Base-by-base conservation (phyloP, 2,797 vertebrate genomes). In the Urocyon cinereoargenteus region DNA sequence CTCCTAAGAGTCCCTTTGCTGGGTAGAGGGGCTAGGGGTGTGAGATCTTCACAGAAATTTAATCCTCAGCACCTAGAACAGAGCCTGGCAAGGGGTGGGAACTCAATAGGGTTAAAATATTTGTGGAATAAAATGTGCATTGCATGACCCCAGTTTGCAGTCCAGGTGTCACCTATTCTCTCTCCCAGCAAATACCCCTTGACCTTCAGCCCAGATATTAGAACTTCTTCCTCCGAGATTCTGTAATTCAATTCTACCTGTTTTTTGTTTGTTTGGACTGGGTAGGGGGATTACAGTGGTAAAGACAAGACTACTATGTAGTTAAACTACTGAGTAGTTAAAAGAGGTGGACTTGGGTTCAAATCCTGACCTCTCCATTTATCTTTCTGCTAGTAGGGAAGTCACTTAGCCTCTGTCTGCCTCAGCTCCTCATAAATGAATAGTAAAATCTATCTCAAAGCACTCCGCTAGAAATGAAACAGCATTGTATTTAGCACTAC, bases 351-450 rank as follows among this genome's bases (percentile, higher is more conserved):
- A 81, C 78, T 55, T 96, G 45, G 31, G 55, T 81, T 92, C 62
- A 75, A 91, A 87, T 88, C 18, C 84, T 72, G 15, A 51, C 86
- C 78, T 91, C 18, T 62, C 68, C 57, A 88, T 90, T 94, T 93
- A 61, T 62, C 83, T 45, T 88, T 94, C 57, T 86, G n/a, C 83
- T 90, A 51, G 61, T 40, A 78, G 66, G 45, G 26, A 96, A 66
- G 53, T 94, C 62, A 91, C 10, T 90, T 87, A 77, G 31, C 36
- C 36, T 53, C 61, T 82, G 31, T 72, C 57, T 49, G 68, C 19
- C 79, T 96, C 75, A 49, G 31, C 28, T 91, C 57, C 59, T 83
- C 53, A 64, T 73, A 86, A 91, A 81, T 53, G 16, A 26, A 36
- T 70, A 68, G 78, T 8, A 62, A 31, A 57, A 77, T 51, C 62